Conservation (phyloP, 2,113 vertebrate genomes). For the Numida meleagris region DNA sequence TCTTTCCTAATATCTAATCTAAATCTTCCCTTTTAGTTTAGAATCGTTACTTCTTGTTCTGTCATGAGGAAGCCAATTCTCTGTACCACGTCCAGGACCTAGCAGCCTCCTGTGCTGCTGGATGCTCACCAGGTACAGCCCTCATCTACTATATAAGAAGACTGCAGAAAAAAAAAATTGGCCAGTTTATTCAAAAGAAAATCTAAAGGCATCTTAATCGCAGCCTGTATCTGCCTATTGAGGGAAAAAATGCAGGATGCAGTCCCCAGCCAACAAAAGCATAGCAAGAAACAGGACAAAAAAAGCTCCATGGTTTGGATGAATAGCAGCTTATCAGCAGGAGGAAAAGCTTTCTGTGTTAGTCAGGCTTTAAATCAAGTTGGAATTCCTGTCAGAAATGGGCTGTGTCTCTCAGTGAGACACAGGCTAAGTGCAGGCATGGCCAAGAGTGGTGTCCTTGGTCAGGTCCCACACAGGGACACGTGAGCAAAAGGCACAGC, state of each 20-base stretch:
- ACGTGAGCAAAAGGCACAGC: background rate
- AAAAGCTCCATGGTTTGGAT: background rate
- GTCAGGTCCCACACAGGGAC: background rate
- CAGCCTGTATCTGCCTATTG: background rate
- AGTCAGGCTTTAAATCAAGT: background rate
- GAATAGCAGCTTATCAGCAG: background rate
- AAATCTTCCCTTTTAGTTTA: background rate
- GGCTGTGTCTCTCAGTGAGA: background rate
- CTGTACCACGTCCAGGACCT: background rate
- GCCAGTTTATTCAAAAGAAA: background rate
- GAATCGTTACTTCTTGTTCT: background rate
- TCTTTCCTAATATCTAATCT: background rate
- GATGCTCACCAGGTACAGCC: rapidly evolving
- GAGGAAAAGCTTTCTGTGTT: background rate
- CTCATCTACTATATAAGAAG: background rate
- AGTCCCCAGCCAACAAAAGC: background rate
- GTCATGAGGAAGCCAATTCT: background rate
- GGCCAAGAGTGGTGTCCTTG: background rate
- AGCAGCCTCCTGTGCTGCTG: rapidly evolving
- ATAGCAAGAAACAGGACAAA: background rate
- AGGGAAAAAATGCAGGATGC: background rate
- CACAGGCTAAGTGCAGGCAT: rapidly evolving
- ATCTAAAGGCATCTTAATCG: background rate
- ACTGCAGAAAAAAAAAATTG: background rate
- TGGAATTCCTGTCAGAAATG: background rate